Conservation (phyloP, 2,888 invertebrate genomes). For the Eugnorisma glareosa region DNA sequence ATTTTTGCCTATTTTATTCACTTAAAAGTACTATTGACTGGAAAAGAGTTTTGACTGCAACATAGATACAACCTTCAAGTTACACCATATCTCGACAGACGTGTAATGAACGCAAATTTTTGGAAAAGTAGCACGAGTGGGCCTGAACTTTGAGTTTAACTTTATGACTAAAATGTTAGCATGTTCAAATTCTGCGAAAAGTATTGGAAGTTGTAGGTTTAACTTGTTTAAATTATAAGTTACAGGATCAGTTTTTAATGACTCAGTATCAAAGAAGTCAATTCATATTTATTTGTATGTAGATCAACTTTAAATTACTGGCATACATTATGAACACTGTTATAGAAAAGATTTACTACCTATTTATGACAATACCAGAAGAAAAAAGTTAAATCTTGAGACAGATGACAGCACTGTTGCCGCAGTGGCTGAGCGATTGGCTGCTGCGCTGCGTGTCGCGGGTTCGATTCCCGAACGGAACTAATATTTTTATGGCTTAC, state of each 20-base stretch:
- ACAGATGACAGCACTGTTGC: neutral
- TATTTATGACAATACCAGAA: neutral
- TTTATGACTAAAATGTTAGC: constrained; percentile 50
- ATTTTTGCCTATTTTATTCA: too few relatives aligned
- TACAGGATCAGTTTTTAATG: neutral
- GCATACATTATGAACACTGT: neutral
- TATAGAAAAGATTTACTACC: too few relatives aligned
- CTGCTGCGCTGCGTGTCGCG: neutral
- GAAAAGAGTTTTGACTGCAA: too few relatives aligned
- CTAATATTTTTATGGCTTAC: neutral
- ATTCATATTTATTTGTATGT: neutral
- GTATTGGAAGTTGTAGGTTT: neutral
- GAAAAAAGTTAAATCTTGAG: neutral
- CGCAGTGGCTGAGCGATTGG: neutral
- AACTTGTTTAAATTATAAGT: neutral
- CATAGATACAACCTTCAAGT: neutral
- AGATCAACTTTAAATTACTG: neutral
- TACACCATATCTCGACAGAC: constrained; percentile 22
- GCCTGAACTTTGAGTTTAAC: constrained; percentile 33
- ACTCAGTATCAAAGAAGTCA: neutral
- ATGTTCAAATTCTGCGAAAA: neutral
- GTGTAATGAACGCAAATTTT: constrained; percentile 34
- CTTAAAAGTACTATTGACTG: too few relatives aligned
- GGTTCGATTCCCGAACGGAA: neutral
- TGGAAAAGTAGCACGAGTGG: constrained; percentile 37